Evolutionary conservation across 2,888 invertebrate species (phyloP).

Genomic region (Calephelis perditalis): DNA sequence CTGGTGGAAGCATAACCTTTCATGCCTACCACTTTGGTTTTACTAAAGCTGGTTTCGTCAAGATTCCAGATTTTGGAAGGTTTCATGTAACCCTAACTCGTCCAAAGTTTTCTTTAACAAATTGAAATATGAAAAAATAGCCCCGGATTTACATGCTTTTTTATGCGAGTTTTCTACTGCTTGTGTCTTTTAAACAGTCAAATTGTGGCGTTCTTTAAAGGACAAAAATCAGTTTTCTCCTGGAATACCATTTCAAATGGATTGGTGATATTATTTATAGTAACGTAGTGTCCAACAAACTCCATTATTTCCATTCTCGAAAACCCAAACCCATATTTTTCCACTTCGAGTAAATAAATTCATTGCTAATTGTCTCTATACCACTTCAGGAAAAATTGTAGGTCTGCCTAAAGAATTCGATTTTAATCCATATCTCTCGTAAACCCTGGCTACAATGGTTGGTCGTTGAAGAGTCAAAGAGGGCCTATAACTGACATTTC

Average conservation of each 20-base stretch:
- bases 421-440: no score
- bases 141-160: no score
- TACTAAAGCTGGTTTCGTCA: conserved; percentile 2
- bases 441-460: no score
- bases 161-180: conserved; percentile 17
- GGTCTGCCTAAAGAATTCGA: no score
- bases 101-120: neutral
- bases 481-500: no score
- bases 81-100: neutral
- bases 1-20: neutral
- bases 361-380: conserved; percentile 19
- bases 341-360: conserved; percentile 20
- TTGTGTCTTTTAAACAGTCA: conserved; percentile 45
- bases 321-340: conserved; percentile 26
- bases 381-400: neutral
- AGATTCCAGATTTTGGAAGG: neutral
- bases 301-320: conserved; percentile 18
- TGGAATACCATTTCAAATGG: conserved; percentile 27
- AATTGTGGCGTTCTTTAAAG: conserved; percentile 36
- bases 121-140: neutral
- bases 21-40: neutral
- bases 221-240: conserved; percentile 32
- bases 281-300: neutral
- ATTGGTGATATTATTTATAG: conserved; percentile 17
- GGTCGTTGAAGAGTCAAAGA: no score